A percentile compares a stretch with the other conserved stretches of the same genome.
Evolutionary conservation across 2,113 vertebrate species (phyloP).

Genomic region (Aegithalos caudatus): DNA sequence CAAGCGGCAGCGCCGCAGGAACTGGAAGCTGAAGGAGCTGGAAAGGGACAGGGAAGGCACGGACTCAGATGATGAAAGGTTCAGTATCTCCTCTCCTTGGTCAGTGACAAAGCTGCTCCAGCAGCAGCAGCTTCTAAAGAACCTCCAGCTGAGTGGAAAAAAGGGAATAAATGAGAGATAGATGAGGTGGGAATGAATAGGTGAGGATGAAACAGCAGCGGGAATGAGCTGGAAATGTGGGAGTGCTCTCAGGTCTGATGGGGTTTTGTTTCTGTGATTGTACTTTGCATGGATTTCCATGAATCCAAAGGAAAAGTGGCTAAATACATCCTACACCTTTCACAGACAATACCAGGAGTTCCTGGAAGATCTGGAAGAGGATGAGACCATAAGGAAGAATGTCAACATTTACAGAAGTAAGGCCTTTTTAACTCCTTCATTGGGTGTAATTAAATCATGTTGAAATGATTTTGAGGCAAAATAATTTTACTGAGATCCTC

Average conservation of each 20-base stretch:
- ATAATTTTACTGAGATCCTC: background rate
- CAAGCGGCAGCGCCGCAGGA: slow-evolving; percentile 85
- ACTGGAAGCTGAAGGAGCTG: slow-evolving; percentile 94
- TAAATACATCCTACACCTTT: background rate
- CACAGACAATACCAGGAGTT: slow-evolving; percentile 95
- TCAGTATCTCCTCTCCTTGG: background rate
- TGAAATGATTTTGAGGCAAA: background rate
- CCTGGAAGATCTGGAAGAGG: slow-evolving; percentile 97
- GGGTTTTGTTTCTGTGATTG: background rate
- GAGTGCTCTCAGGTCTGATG: background rate
- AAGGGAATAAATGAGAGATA: background rate
- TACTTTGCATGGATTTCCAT: background rate
- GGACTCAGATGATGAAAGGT: slow-evolving; percentile 92
- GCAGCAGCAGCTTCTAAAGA: background rate
- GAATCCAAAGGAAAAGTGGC: background rate
- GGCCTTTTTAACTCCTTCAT: background rate
- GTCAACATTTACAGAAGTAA: slow-evolving; percentile 95
- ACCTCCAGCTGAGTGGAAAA: background rate
- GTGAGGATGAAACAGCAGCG: background rate
- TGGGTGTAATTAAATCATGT: background rate
- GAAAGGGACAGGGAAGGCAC: slow-evolving; percentile 81
- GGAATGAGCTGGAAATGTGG: background rate
- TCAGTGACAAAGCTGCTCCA: background rate
- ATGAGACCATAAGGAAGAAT: slow-evolving; percentile 93
- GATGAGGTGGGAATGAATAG: background rate